A percentile compares a stretch with the other conserved stretches of the same genome.
Conservation (phyloP, 2,113 vertebrate species). For the Columbina picui region DNA sequence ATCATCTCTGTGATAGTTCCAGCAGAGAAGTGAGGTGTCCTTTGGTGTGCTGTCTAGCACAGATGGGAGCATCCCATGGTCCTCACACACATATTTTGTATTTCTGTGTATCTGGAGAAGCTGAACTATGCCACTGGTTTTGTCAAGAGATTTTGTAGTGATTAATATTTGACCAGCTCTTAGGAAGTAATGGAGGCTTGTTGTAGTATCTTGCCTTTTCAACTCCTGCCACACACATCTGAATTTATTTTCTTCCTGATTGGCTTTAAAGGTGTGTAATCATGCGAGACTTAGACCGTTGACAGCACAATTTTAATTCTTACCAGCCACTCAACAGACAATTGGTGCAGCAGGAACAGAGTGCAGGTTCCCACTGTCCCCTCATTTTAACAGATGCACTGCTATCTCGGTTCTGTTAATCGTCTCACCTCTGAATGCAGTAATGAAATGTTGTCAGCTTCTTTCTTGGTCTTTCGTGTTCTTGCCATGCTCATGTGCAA, state of each 20-base stretch:
- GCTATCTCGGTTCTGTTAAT: slow-evolving; percentile 35
- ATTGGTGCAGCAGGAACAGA: background rate
- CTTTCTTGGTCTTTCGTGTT: background rate
- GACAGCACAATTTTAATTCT: slow-evolving; percentile 66
- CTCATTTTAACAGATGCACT: background rate
- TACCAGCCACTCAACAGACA: slow-evolving; percentile 21
- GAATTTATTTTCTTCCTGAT: slow-evolving; percentile 69
- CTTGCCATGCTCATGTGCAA: background rate
- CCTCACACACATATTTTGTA: background rate
- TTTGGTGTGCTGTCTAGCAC: background rate
- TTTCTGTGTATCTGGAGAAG: background rate
- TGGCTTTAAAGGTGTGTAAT: slow-evolving; percentile 61
- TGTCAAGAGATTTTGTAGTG: slow-evolving; percentile 17
- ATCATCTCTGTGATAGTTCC: background rate
- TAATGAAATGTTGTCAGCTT: slow-evolving; percentile 9
- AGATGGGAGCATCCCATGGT: background rate
- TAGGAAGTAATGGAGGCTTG: slow-evolving; percentile 5
- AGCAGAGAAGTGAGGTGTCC: background rate
- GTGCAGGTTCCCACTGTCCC: slow-evolving; percentile 27
- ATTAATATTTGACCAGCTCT: slow-evolving; percentile 41
- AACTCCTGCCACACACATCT: background rate
- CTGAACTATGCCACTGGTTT: background rate
- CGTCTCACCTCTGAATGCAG: background rate
- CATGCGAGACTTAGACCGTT: slow-evolving; percentile 34
- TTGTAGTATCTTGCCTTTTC: slow-evolving; percentile 29